These are phyloP conservation scores for Emys orbicularis DNA, from an alignment of 2,797 vertebrate species.

Conservation along the genomic window DNA sequence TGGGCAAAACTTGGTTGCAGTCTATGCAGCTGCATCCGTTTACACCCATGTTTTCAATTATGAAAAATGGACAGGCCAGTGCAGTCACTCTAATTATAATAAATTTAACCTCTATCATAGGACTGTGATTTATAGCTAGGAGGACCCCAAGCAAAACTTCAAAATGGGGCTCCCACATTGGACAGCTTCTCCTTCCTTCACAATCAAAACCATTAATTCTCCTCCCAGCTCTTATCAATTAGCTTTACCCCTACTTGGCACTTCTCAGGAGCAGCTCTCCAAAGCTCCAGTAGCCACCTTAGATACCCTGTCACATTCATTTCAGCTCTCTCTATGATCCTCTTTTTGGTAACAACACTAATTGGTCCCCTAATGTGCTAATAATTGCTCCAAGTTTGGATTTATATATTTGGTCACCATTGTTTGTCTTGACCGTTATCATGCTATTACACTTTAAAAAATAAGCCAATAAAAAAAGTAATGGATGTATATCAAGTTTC, in stretches of 20 bases:
- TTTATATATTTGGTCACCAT: neutral
- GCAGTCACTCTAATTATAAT: neutral
- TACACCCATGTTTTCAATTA: neutral
- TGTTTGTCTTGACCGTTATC: neutral
- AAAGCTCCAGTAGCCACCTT: neutral
- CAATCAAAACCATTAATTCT: too few species aligned
- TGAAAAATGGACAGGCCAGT: neutral
- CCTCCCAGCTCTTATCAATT: too few species aligned
- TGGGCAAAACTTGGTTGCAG: neutral
- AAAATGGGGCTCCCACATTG: neutral
- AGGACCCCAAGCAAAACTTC: neutral
- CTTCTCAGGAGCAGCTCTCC: neutral
- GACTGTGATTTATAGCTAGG: neutral
- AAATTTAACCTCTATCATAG: neutral
- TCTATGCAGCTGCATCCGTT: neutral
- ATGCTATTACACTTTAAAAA: fast-evolving
- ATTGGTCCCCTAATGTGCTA: neutral
- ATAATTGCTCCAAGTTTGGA: neutral
- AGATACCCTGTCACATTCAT: neutral
- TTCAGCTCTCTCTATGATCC: neutral
- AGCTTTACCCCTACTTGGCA: too few species aligned
- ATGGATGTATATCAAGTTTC: fast-evolving
- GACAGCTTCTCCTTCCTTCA: too few species aligned
- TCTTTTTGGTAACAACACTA: neutral
- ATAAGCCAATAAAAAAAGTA: neutral